Evolutionary conservation across 2,797 vertebrate species (phyloP).

Genomic region (Coracias cyanogaster): DNA sequence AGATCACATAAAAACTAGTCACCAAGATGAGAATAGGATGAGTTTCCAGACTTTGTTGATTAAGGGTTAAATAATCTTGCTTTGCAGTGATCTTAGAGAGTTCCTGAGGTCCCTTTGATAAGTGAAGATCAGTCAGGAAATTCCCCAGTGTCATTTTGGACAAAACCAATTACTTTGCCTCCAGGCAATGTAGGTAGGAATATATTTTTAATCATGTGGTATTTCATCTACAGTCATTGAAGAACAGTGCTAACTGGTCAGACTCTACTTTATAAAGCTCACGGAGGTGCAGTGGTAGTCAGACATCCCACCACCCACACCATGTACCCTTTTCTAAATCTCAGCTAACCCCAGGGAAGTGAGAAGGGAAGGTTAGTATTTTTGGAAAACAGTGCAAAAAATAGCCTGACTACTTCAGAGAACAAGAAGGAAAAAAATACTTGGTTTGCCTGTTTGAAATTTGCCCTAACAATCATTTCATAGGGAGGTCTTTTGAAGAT

Average conservation of each 20-base stretch:
- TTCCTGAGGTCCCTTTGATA: not conserved
- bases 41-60: not conserved
- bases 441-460: not conserved
- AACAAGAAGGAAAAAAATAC: not conserved
- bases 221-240: not conserved
- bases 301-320: not conserved
- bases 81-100: not conserved
- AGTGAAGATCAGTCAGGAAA: not conserved
- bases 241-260: not conserved
- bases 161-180: not conserved
- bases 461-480: not conserved
- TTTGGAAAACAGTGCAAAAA: not conserved
- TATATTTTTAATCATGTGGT: not conserved
- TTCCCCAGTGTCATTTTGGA: not conserved
- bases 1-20: not conserved
- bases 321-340: not conserved
- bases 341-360: not conserved
- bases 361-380: not conserved
- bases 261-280: not conserved
- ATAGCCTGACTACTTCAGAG: not conserved
- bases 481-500: not conserved
- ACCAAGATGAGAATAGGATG: not conserved
- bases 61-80: not conserved
- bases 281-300: not conserved
- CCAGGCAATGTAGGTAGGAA: not conserved